phyloP scores from a whole-genome alignment of 2,797 vertebrate genomes.

The Phoxinus dragarum region DNA sequence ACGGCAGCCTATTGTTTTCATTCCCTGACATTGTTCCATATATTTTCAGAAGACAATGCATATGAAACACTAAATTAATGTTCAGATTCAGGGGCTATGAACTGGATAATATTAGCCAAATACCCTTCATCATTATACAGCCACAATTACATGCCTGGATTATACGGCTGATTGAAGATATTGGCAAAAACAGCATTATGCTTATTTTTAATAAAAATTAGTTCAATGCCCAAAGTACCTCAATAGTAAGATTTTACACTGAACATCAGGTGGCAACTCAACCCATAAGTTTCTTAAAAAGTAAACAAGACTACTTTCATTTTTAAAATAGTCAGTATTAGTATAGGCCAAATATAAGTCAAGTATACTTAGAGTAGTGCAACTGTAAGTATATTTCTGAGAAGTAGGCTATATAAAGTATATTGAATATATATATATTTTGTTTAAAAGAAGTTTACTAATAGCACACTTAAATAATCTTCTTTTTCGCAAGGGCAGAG shows the following conservation, averaged over 20 bases:
- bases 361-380: no score
- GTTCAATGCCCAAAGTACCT: background rate
- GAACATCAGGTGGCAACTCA: background rate
- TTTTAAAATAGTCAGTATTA: no score
- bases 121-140: background rate
- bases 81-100: background rate
- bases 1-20: background rate
- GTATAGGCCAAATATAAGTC: no score
- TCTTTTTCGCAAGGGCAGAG: no score
- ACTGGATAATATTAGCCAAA: conserved; percentile 24
- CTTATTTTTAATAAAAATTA: background rate
- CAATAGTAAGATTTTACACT: background rate
- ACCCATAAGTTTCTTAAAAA: background rate
- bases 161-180: background rate
- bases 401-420: no score
- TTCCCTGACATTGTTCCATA: conserved; percentile 2
- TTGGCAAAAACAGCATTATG: background rate
- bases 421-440: no score
- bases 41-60: background rate
- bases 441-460: no score
- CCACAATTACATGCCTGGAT: conserved; percentile 17
- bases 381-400: no score
- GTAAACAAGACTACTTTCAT: no score
- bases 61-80: background rate
- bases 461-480: no score